phyloP scores from a whole-genome alignment of 2,113 vertebrate species.

The Colinus virginianus region DNA sequence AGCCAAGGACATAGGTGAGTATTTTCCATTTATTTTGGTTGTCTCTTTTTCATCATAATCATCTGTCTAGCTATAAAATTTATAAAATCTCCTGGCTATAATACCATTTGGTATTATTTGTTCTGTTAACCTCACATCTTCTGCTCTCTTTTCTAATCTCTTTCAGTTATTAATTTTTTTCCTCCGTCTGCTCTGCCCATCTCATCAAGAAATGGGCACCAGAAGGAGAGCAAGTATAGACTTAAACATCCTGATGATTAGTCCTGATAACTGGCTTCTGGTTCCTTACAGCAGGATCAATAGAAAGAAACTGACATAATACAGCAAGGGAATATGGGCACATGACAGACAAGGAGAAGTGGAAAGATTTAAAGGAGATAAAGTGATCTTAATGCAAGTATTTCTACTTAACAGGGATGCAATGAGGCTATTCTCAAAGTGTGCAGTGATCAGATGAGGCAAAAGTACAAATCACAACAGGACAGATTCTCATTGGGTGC shows the following conservation, averaged over 20 bases:
- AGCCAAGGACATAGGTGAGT: too few relatives aligned
- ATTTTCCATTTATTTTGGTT: too few relatives aligned
- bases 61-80: too few relatives aligned
- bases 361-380: background rate
- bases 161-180: background rate
- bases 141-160: too few relatives aligned
- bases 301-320: background rate
- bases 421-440: background rate
- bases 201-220: background rate
- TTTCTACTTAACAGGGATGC: background rate
- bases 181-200: background rate
- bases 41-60: too few relatives aligned
- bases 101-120: too few relatives aligned
- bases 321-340: background rate
- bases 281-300: background rate
- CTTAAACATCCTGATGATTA: background rate
- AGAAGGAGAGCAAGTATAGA: background rate
- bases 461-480: background rate
- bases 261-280: background rate
- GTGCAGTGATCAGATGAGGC: background rate
- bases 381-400: background rate
- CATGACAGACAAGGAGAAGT: accelerated
- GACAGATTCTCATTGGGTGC: accelerated
- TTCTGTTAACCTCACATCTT: too few relatives aligned
- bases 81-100: too few relatives aligned